Base-by-base conservation (phyloP, 2,888 invertebrate species). In the Coelopa pilipes region DNA sequence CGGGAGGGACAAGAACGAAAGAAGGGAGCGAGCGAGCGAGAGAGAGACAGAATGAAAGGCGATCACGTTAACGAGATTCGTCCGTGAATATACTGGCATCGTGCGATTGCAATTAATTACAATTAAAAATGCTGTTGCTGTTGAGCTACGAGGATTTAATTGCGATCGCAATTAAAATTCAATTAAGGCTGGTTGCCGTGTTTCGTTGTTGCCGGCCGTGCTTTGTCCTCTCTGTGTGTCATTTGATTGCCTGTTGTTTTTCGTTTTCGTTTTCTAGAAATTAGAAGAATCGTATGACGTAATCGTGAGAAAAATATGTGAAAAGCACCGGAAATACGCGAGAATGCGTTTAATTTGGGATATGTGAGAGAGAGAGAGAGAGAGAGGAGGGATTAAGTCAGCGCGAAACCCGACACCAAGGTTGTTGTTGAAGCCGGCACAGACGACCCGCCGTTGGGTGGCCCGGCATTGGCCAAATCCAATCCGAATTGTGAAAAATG, bases 141-240 rank as follows among this genome's bases (percentile, higher is more conserved):
- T 49, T 49, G 12, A 50, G 9, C 17, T 65, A 1, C 10, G 15
- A 19, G 1, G 46, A 47, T 49, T 66, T 66, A 66, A 66, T 66
- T 66, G 24, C 66, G 24, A 50, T 66, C 50, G 66, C 24, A 66
- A 66, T 66, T 66, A 66, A 50, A 12, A 66, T 66, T 66, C 66
- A 66, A 66, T 66, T 66, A 50, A 19, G 24, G n/a, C 45, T 50
- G 19, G 49, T 21, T 63, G 34, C 45, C 45, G 15, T 62, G 24
- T 62, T 34, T 63, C 1, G 15, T 15, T 63, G n/a, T 7, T 65
- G 47, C 49, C 49, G 19, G 49, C 66, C 46, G 11, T 19, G 45
- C 13, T 53, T 53, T 53, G 15, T 53, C n/a, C 13, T 5, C n/a
- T 3, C 10, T 53, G 3, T 53, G 53, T 53, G 53, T 15, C 3